phyloP scores from a whole-genome alignment of 2,888 invertebrate species.

The Ormyrus pomaceus region DNA sequence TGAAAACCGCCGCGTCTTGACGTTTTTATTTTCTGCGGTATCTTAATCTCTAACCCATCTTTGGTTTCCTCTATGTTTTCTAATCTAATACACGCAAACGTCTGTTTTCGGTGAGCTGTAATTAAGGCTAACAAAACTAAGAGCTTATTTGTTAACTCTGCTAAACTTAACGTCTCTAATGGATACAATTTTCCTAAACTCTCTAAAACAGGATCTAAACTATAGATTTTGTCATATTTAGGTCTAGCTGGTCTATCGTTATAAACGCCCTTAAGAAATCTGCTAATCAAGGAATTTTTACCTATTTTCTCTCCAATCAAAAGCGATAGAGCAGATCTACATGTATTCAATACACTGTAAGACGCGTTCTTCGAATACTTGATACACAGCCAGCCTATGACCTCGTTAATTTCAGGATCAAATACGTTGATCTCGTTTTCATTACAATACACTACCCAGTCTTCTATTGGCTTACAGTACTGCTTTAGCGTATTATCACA shows the following conservation, averaged over 20 bases:
- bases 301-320: slow-evolving; percentile 3
- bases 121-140: slow-evolving; percentile 4
- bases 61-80: slow-evolving; percentile 4
- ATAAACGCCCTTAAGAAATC: slow-evolving; percentile 33
- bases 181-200: slow-evolving; percentile 6
- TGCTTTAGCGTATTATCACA: slow-evolving; percentile 21
- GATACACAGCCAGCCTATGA: slow-evolving; percentile 18
- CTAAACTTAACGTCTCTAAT: neutral
- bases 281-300: slow-evolving; percentile 10
- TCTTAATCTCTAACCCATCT: slow-evolving; percentile 20
- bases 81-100: slow-evolving; percentile 1
- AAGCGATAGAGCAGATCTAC: slow-evolving; percentile 20
- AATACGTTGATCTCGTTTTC: neutral
- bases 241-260: slow-evolving; percentile 23
- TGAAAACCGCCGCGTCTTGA: slow-evolving; percentile 10
- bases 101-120: neutral
- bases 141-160: slow-evolving; percentile 17
- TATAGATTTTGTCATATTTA: slow-evolving; percentile 29
- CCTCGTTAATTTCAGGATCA: neutral
- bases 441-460: slow-evolving; percentile 19
- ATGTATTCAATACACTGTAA: slow-evolving; percentile 21
- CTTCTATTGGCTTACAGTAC: slow-evolving; percentile 29
- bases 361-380: slow-evolving; percentile 23
- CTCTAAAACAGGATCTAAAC: slow-evolving; percentile 16
- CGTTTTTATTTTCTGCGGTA: slow-evolving; percentile 37